Percentiles rank a stretch among this genome's conserved stretches.
phyloP scores from a whole-genome alignment of 2,888 invertebrate genomes.

The Callyntrura sp. region DNA sequence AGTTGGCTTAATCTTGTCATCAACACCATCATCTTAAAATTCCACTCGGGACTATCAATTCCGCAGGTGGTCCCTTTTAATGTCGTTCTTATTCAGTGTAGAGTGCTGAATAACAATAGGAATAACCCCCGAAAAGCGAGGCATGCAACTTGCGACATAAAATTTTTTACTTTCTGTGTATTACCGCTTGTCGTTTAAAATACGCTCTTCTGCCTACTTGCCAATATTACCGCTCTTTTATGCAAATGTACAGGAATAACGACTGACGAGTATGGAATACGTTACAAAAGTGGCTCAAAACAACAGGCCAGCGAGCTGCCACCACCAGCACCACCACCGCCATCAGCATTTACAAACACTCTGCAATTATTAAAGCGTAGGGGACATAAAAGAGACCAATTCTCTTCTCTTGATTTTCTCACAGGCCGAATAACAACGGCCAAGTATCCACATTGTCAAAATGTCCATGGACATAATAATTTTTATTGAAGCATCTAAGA shows the following conservation, averaged over 20 bases:
- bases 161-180: slow-evolving; percentile 16
- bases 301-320: background rate
- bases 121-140: slow-evolving; percentile 36
- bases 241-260: slow-evolving; percentile 6
- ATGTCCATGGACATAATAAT: slow-evolving; percentile 19
- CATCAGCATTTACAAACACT: slow-evolving; percentile 28
- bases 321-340: background rate
- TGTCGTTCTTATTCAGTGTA: slow-evolving; percentile 58
- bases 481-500: background rate
- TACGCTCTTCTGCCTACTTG: background rate
- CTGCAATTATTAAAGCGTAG: slow-evolving; percentile 36
- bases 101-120: slow-evolving; percentile 21
- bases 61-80: slow-evolving; percentile 73
- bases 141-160: slow-evolving; percentile 6
- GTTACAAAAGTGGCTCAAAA: background rate
- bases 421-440: background rate
- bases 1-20: slow-evolving; percentile 71
- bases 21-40: slow-evolving; percentile 63
- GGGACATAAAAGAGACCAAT: slow-evolving; percentile 11
- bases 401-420: background rate
- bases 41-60: slow-evolving; percentile 47
- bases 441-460: background rate
- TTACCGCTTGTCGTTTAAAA: background rate
- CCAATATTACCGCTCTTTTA: slow-evolving; percentile 18
- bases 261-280: background rate